Base-by-base conservation (phyloP, 2,797 vertebrate species). In the Semotilus atromaculatus region DNA sequence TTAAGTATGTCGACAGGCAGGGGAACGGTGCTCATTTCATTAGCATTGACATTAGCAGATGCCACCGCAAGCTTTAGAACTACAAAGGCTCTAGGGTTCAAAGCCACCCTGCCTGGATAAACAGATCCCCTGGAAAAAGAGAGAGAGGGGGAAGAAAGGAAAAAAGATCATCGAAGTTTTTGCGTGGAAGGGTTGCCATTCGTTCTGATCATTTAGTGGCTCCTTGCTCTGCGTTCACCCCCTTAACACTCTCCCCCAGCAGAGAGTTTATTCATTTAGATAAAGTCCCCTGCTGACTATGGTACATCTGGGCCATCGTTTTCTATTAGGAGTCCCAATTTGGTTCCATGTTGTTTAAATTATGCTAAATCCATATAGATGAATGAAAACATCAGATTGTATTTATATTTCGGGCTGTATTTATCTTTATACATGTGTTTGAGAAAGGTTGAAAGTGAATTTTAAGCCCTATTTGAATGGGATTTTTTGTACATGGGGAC, bases 41-140 rank as follows among this genome's bases (percentile, higher is more conserved):
- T 94, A 92, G 93, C 91, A 90, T 91, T 93, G 93, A 94, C 94
- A 93, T 94, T 94, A 95, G 91, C 92, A 92, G 92, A 93, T 92
- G 91, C 91, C 92, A 93, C 88, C 86, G 87, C 86, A 70, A 92
- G 90, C 90, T 90, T 94, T 90, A 92, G 90, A 94, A 95, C 92
- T 94, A 91, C 91, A 93, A 94, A 94, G 91, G 90, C 91, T 88
- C 87, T 74, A 78, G 86, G 89, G 91, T 94, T 95, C 92, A 95
- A 94, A 95, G 93, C 88, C 80, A 83, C 89, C 88, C 85, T 92
- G 89, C 85, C 88, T 92, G 90, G 89, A 91, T 93, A 93, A 94
- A 93, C 93, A 92, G 87, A 90, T 93, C 88, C 88, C 84, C 89
- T 86, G 88, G 86, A 86, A 87, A 83, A 82, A 71, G 76, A 76